Evolutionary conservation across 2,797 vertebrate genomes (phyloP).

Genomic region (Sphenopsis melanotis): DNA sequence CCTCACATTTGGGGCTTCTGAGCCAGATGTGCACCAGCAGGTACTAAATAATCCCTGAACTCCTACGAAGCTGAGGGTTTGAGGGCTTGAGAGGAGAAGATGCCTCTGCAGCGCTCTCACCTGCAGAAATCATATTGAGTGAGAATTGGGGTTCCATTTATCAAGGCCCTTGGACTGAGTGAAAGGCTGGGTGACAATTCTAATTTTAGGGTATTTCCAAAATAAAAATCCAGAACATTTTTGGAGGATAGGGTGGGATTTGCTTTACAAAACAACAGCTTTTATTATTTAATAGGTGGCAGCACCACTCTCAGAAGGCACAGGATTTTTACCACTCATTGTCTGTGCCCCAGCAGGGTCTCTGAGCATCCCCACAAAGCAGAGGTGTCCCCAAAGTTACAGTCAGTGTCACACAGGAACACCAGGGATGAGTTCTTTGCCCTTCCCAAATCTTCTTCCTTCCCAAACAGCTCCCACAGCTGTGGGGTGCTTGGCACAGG

Average conservation of each 20-base stretch:
- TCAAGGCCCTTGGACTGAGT: too few relatives aligned
- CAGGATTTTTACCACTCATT: fast-evolving
- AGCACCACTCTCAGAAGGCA: too few relatives aligned
- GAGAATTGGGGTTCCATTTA: background rate
- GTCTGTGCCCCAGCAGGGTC: background rate
- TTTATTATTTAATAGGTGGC: background rate
- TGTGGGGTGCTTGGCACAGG: fast-evolving
- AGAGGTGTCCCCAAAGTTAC: background rate
- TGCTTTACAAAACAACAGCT: background rate
- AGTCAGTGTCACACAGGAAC: fast-evolving
- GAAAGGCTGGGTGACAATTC: background rate
- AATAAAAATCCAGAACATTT: background rate
- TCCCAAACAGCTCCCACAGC: background rate
- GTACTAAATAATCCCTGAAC: fast-evolving
- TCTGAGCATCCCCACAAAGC: background rate
- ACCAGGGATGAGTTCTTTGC: fast-evolving
- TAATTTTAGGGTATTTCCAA: background rate
- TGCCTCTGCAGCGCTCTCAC: fast-evolving
- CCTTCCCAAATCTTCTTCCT: fast-evolving
- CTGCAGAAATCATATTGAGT: background rate
- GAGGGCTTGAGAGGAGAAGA: background rate
- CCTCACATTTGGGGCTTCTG: fast-evolving
- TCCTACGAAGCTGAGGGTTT: fast-evolving
- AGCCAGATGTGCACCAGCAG: background rate
- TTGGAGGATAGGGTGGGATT: background rate